Evolutionary conservation across 2,888 invertebrate genomes (phyloP), one percentile per base, ranked within the genome.

Genomic region (Drosophila melanosoma): DNA sequence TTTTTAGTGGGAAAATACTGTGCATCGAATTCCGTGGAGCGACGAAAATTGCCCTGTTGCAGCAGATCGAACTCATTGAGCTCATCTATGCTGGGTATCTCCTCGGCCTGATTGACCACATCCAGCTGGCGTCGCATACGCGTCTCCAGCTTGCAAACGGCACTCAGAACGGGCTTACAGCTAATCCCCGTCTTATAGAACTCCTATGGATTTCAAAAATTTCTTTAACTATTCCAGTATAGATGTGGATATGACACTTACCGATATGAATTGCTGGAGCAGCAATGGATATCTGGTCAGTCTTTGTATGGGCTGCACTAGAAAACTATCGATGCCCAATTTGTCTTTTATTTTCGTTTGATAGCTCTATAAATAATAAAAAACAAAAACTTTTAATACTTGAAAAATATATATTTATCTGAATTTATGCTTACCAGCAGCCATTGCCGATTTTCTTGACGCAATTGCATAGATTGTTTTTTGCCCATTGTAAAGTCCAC

Each of bases 271-370:
- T 84, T 93, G 92, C 76, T 92, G 91, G 63, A 93, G 60, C 35
- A 93, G 83, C 79, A 93, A 83, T 6, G 91, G 91, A 91, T 93
- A 93, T 74, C 93, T 88, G 62, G 93, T 93, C 90, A 93, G 91
- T 91, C 93, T 92, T 92, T 93, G 93, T 67, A 93, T 93, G 81
- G 93, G 93, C 88, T 93, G 93, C 63, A 93, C 91, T 73, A 93
- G 87, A 64, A 93, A 93, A 74, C 93, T 93, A 75, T 93, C 93
- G 57, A 93, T 92, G 81, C 93, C 93, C 76, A 93, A 82, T 76
- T 93, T 93, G 87, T 93, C 93, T 79, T 91, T 92, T 71, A 93
- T 89, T 73, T 80, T 79, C 70, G 88, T 91, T 87, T 93, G 93
- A 69, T 92, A 86, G 65, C 86, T 69, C 83, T 91, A 51, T 0